phyloP scores from a whole-genome alignment of 2,888 invertebrate species.

The Alcis repandata region DNA sequence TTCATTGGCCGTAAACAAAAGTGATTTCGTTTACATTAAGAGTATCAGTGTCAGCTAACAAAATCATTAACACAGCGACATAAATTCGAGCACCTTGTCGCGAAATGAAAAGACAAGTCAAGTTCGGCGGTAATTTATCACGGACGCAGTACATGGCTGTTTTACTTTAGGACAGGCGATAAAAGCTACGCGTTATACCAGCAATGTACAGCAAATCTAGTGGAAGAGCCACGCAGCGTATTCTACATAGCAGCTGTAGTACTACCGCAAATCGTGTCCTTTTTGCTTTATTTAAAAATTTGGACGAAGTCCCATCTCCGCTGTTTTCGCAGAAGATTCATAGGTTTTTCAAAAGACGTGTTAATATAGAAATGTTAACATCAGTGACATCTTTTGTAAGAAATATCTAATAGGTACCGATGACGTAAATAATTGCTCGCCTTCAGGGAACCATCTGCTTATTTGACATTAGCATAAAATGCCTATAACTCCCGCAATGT shows the following conservation, averaged over 20 bases:
- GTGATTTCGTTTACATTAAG: slow-evolving; percentile 21
- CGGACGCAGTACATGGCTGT: not conserved
- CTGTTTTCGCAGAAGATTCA: too few species aligned
- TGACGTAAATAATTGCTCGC: too few species aligned
- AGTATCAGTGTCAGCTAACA: slow-evolving; percentile 20
- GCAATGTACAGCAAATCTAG: not conserved
- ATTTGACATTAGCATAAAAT: not conserved
- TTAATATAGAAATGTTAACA: too few species aligned
- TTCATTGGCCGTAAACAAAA: slow-evolving; percentile 16
- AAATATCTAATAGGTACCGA: too few species aligned
- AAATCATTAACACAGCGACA: slow-evolving; percentile 17
- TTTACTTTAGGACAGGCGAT: not conserved
- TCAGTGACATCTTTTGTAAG: too few species aligned
- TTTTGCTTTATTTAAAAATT: not conserved
- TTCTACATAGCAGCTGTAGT: not conserved
- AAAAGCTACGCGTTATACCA: not conserved
- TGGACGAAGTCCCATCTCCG: too few species aligned
- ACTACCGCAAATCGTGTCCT: not conserved
- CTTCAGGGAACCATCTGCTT: too few species aligned
- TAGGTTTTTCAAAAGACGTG: too few species aligned
- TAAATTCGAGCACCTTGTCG: slow-evolving; percentile 12
- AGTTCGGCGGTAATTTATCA: not conserved
- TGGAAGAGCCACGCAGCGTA: not conserved
- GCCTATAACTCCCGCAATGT: slow-evolving; percentile 1
- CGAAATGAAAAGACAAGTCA: not conserved